A percentile compares a stretch with the other conserved stretches of the same genome.
phyloP scores from a whole-genome alignment of 1,140 invertebrate species.

The Bombus impatiens region DNA sequence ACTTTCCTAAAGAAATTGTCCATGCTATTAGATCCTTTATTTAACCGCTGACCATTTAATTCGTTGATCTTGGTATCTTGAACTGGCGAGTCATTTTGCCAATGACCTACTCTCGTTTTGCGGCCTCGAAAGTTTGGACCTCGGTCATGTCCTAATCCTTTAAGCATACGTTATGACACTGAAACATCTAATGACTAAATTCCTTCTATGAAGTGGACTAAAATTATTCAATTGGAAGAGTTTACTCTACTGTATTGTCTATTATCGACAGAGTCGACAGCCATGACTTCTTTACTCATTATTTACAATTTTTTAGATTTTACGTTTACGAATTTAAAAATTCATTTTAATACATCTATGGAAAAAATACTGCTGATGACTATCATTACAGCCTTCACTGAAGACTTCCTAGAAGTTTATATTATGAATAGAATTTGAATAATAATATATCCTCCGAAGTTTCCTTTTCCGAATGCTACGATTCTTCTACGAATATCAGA shows the following conservation, averaged over 20 bases:
- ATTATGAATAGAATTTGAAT: background rate
- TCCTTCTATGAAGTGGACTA: no score
- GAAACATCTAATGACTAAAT: slow-evolving; percentile 12
- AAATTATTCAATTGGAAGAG: no score
- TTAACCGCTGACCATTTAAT: slow-evolving; percentile 8
- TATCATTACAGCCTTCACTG: background rate
- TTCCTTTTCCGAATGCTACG: background rate
- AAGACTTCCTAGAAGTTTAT: background rate
- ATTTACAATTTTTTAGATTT: background rate
- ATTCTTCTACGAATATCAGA: background rate
- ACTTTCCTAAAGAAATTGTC: background rate
- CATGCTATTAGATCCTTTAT: background rate
- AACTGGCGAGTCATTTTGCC: background rate
- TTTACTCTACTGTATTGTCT: background rate
- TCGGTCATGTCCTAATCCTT: slow-evolving; percentile 15
- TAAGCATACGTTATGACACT: background rate
- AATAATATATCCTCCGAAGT: background rate
- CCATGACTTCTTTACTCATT: background rate
- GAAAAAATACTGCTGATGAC: background rate
- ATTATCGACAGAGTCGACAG: background rate
- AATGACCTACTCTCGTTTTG: slow-evolving; percentile 22
- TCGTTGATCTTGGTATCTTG: background rate
- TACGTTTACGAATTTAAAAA: background rate
- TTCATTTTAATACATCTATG: background rate
- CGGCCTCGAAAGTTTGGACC: background rate